Percentiles rank a stretch among this genome's conserved stretches.
Conservation (phyloP, 2,113 vertebrate genomes). For the Oenanthe melanoleuca region DNA sequence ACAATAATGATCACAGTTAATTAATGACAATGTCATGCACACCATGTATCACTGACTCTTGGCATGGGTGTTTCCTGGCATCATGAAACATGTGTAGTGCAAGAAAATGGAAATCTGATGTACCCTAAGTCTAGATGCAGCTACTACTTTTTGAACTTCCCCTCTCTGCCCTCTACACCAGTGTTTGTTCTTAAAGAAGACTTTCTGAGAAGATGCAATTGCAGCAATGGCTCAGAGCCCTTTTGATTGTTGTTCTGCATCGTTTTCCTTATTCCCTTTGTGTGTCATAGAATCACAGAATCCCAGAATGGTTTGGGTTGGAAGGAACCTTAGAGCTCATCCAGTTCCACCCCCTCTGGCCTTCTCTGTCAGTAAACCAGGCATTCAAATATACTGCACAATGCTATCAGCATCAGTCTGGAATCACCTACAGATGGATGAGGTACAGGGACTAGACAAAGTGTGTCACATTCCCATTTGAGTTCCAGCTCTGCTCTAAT, state of each 20-base stretch:
- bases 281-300: not conserved
- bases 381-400: not conserved
- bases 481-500: not conserved
- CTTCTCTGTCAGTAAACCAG: not conserved
- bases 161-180: not conserved
- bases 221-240: not conserved
- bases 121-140: not conserved
- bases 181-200: not conserved
- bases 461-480: no score
- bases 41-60: not conserved
- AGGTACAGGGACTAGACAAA: not conserved
- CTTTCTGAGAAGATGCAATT: not conserved
- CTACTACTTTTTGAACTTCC: not conserved
- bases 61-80: not conserved
- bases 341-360: not conserved
- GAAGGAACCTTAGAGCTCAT: not conserved
- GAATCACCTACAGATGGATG: not conserved
- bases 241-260: not conserved
- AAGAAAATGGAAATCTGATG: not conserved
- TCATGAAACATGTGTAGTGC: not conserved
- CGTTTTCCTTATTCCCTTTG: not conserved
- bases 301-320: not conserved
- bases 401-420: not conserved
- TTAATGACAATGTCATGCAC: not conserved
- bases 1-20: fast-evolving